Evolutionary conservation across 2,113 vertebrate species (phyloP).

Genomic region (Oreotrochilus melanogaster): DNA sequence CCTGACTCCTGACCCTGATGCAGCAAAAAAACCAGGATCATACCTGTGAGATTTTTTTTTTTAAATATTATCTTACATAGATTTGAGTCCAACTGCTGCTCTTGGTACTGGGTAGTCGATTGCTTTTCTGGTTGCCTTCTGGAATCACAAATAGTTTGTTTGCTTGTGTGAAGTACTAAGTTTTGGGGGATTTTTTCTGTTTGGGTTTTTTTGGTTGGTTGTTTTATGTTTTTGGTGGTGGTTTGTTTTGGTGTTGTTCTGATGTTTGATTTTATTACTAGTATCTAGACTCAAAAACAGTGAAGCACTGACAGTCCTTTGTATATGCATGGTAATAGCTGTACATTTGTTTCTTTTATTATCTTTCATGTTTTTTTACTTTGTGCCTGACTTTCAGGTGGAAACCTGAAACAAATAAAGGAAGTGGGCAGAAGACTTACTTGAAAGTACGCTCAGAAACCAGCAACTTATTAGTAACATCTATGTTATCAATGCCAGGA

Average conservation of each 20-base stretch:
- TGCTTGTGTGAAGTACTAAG: neutral
- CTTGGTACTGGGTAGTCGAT: neutral
- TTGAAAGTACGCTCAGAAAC: neutral
- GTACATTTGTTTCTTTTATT: neutral
- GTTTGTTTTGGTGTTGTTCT: neutral
- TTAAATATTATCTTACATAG: neutral
- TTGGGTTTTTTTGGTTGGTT: accelerated
- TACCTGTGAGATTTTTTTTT: neutral
- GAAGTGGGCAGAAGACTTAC: neutral
- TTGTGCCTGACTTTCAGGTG: neutral
- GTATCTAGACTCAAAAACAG: neutral
- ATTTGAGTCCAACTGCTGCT: neutral
- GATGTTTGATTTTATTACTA: neutral
- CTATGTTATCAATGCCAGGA: neutral
- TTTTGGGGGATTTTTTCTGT: neutral
- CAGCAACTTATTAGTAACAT: neutral
- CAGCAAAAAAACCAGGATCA: neutral
- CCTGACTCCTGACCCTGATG: neutral
- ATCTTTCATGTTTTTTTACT: neutral
- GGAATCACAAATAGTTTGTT: neutral
- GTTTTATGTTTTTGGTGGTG: too few species aligned
- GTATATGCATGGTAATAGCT: neutral
- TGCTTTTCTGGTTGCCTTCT: neutral
- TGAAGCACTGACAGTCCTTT: neutral
- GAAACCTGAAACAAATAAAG: neutral